phyloP scores from a whole-genome alignment of 2,888 invertebrate species.

The Nomada ruficornis region DNA sequence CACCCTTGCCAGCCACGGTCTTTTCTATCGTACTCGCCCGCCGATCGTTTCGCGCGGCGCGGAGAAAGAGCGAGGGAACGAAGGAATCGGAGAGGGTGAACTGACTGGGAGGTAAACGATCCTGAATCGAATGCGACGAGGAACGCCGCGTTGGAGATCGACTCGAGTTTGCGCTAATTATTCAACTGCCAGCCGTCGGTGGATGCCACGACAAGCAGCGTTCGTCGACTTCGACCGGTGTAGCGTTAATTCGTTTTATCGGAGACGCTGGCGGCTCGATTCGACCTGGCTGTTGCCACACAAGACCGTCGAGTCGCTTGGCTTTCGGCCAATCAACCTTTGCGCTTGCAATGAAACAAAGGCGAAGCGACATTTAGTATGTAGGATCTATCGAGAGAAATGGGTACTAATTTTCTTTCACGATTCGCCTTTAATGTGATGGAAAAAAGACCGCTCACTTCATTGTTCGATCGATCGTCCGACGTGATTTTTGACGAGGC shows the following conservation, averaged over 20 bases:
- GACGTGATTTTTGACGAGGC: neutral
- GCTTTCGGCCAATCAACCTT: conserved; percentile 9
- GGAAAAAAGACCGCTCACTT: too few species aligned
- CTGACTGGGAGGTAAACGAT: conserved; percentile 34
- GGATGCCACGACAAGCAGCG: conserved; percentile 8
- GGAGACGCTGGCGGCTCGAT: conserved; percentile 13
- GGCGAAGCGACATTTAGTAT: conserved; percentile 19
- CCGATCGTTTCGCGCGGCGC: neutral
- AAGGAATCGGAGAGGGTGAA: neutral
- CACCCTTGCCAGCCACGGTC: neutral
- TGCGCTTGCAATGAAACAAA: neutral
- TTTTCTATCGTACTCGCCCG: conserved; percentile 4
- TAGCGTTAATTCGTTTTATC: conserved; percentile 43
- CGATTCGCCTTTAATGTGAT: neutral
- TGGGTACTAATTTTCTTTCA: neutral
- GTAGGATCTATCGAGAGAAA: conserved; percentile 5
- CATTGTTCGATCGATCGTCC: neutral
- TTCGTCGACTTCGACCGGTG: conserved; percentile 13
- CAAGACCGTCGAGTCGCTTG: conserved; percentile 21
- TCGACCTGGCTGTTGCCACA: conserved; percentile 18
- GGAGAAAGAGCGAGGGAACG: neutral
- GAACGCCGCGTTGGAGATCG: neutral
- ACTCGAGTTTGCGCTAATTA: conserved; percentile 54
- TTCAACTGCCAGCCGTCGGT: conserved; percentile 32
- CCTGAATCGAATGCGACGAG: conserved; percentile 29